Evolutionary conservation across 1,140 invertebrate genomes (phyloP).

Genomic region (Rhyzopertha dominica): DNA sequence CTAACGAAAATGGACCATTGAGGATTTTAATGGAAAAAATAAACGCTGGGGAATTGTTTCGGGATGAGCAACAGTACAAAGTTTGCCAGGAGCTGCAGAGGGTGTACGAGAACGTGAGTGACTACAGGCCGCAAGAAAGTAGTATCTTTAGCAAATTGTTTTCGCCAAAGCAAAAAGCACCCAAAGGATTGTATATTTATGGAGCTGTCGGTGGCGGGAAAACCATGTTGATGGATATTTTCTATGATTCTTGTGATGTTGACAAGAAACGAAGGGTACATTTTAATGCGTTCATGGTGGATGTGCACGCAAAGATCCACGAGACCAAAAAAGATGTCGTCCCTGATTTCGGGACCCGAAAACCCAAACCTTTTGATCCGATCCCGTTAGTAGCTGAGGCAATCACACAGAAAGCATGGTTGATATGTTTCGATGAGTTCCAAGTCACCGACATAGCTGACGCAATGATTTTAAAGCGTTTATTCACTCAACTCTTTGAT

Average conservation of each 20-base stretch:
- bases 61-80: slow-evolving; percentile 66
- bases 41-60: slow-evolving; percentile 53
- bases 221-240: slow-evolving; percentile 99
- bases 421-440: slow-evolving; percentile 99
- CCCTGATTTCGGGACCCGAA: slow-evolving; percentile 59
- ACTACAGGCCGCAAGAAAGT: slow-evolving; percentile 54
- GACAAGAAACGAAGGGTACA: slow-evolving; percentile 79
- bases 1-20: slow-evolving; percentile 25
- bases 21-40: slow-evolving; percentile 55
- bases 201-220: slow-evolving; percentile 91
- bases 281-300: slow-evolving; percentile 97
- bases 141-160: slow-evolving; percentile 47
- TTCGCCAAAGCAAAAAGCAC: slow-evolving; percentile 49
- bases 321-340: slow-evolving; percentile 67
- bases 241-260: slow-evolving; percentile 75
- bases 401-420: slow-evolving; percentile 79
- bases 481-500: slow-evolving; percentile 93
- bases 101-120: slow-evolving; percentile 60
- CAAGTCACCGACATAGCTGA: slow-evolving; percentile 99
- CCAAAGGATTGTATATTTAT: slow-evolving; percentile 77
- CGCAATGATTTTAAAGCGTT: slow-evolving; percentile 94
- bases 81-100: slow-evolving; percentile 64
- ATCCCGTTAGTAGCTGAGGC: slow-evolving; percentile 87
- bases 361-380: slow-evolving; percentile 81
- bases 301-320: slow-evolving; percentile 87